These are phyloP conservation scores for Rhinichthys klamathensis DNA, from an alignment of 2,113 vertebrate genomes.

Conservation along the genomic window DNA sequence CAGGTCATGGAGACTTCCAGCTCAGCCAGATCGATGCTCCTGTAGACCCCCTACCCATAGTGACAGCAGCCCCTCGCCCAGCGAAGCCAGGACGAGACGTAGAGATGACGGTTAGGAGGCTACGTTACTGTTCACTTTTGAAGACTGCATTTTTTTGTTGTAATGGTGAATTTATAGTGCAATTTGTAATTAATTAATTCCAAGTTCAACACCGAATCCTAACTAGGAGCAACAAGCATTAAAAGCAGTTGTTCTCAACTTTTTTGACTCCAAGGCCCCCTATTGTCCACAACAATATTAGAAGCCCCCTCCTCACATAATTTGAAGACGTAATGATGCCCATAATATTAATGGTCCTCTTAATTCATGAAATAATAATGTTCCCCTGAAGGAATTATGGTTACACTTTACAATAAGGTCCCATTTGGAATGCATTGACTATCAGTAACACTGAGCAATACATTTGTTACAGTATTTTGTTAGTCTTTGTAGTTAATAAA, in stretches of 20 bases:
- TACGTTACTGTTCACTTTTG: not conserved
- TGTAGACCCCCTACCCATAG: constrained; percentile 84
- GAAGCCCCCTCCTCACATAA: not conserved
- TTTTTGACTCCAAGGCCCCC: not conserved
- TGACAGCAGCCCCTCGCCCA: constrained; percentile 67
- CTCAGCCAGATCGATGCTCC: constrained; percentile 90
- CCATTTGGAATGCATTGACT: too few species aligned
- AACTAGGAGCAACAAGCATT: not conserved
- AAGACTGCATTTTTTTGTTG: not conserved
- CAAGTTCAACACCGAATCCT: not conserved
- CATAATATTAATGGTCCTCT: not conserved
- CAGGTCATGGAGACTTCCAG: constrained; percentile 94
- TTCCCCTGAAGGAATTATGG: not conserved
- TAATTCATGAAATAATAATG: not conserved
- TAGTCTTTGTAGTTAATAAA: too few species aligned
- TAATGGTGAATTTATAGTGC: not conserved
- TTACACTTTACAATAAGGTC: too few species aligned
- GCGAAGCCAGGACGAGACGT: constrained; percentile 73
- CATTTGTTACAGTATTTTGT: too few species aligned
- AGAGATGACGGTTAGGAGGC: constrained; percentile 76
- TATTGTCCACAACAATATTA: not conserved
- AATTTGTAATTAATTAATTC: not conserved
- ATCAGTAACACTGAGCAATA: too few species aligned
- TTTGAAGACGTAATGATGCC: not conserved
- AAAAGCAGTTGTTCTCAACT: not conserved